These are phyloP conservation scores for Kryptopterus vitreolus DNA, from an alignment of 2,797 vertebrate genomes.

Conservation along the genomic window DNA sequence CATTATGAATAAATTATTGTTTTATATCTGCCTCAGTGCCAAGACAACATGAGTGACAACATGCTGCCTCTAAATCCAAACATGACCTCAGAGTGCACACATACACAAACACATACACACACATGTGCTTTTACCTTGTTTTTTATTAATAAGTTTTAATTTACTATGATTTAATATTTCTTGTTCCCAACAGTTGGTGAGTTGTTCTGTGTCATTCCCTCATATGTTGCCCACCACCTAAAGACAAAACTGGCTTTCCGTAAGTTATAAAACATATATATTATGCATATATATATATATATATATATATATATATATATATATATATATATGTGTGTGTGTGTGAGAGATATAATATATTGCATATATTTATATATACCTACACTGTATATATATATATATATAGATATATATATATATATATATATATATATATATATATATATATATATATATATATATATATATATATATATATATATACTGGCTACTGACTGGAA, in stretches of 20 bases:
- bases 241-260: slow-evolving; percentile 59
- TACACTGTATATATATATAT: neutral
- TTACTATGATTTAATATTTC: neutral
- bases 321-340: too few relatives aligned
- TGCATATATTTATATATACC: neutral
- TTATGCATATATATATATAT: neutral
- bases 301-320: too few relatives aligned
- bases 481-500: too few relatives aligned
- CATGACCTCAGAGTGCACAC: slow-evolving; percentile 42
- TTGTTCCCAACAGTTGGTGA: slow-evolving; percentile 60
- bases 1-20: slow-evolving; percentile 50
- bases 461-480: too few relatives aligned
- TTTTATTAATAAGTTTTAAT: neutral
- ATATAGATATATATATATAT: too few relatives aligned
- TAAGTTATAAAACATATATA: slow-evolving; percentile 38
- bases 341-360: neutral
- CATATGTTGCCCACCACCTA: slow-evolving; percentile 66
- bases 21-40: slow-evolving; percentile 35
- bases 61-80: slow-evolving; percentile 43
- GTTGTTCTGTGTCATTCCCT: slow-evolving; percentile 75
- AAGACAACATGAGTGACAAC: slow-evolving; percentile 17
- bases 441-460: too few relatives aligned
- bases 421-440: too few relatives aligned
- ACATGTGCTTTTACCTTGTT: neutral
- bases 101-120: neutral